These are phyloP conservation scores for Dilophus febrilis DNA, from an alignment of 2,888 invertebrate genomes.

Conservation along the genomic window DNA sequence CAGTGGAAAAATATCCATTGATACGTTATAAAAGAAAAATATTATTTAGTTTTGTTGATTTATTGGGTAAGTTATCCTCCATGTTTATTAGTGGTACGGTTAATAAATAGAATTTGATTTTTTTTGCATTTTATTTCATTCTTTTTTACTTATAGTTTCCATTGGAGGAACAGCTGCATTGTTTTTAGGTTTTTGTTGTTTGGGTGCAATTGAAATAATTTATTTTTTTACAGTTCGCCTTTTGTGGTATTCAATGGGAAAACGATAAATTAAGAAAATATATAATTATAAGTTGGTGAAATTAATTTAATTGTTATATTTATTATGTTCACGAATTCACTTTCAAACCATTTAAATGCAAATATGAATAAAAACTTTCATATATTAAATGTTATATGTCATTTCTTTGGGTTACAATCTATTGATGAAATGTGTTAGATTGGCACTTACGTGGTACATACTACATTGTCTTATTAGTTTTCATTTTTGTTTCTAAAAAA, in stretches of 20 bases:
- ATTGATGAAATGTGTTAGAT: no score
- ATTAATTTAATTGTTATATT: no score
- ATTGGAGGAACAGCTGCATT: conserved; percentile 67
- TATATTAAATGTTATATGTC: no score
- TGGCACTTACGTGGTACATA: no score
- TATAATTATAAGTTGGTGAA: no score
- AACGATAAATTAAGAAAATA: conserved; percentile 9
- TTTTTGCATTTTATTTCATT: background rate
- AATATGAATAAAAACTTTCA: no score
- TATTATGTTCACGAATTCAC: no score
- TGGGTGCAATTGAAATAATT: conserved; percentile 56
- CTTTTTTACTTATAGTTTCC: conserved; percentile 35
- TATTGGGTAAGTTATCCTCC: conserved; percentile 23
- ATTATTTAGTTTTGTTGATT: conserved; percentile 26
- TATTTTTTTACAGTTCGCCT: conserved; percentile 52
- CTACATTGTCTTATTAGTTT: no score
- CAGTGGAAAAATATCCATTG: conserved; percentile 18
- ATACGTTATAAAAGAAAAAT: conserved; percentile 22
- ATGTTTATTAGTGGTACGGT: no score
- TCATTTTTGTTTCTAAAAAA: no score
- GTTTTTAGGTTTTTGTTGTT: conserved; percentile 59
- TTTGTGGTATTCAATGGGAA: conserved; percentile 36
- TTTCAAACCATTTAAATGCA: no score
- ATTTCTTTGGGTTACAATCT: no score
- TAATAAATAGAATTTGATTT: background rate